These are phyloP conservation scores for Benthosema pterotum DNA, from an alignment of 2,797 vertebrate genomes.

Conservation along the genomic window DNA sequence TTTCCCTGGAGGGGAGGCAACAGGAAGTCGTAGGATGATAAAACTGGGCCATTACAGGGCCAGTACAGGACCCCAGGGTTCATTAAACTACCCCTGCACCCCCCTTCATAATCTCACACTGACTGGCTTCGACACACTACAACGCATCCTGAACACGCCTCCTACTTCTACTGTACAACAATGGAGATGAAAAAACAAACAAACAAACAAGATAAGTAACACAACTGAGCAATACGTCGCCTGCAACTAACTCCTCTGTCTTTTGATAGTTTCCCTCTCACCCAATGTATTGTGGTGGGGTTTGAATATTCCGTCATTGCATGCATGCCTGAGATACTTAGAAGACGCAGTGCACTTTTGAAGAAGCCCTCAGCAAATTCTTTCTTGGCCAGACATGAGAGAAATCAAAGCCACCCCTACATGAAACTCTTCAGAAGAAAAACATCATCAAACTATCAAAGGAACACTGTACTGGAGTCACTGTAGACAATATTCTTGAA, in stretches of 20 bases:
- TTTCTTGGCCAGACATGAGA: not conserved
- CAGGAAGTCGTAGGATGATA: constrained; percentile 87
- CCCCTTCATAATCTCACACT: constrained; percentile 64
- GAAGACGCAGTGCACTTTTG: not conserved
- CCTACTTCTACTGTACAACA: constrained; percentile 2
- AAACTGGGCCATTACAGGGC: constrained; percentile 81
- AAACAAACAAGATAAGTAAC: no score
- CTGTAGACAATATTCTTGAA: constrained; percentile 4
- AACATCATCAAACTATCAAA: constrained; percentile 9
- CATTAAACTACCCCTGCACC: constrained; percentile 63
- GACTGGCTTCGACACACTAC: constrained; percentile 62
- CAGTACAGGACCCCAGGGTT: constrained; percentile 82
- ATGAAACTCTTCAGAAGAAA: constrained; percentile 6
- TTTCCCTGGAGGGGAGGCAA: constrained; percentile 81
- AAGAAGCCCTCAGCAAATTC: constrained; percentile 10
- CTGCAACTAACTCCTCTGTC: constrained; percentile 15
- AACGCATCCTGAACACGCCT: constrained; percentile 56
- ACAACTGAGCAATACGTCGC: not conserved
- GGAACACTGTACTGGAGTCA: not conserved
- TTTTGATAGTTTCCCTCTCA: not conserved
- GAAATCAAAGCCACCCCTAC: constrained; percentile 2
- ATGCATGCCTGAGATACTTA: not conserved
- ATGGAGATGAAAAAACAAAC: not conserved
- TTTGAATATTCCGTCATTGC: not conserved
- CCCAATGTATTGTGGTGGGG: not conserved